phyloP scores from a whole-genome alignment of 2,888 invertebrate species.

The Eurytoma adleriae region DNA sequence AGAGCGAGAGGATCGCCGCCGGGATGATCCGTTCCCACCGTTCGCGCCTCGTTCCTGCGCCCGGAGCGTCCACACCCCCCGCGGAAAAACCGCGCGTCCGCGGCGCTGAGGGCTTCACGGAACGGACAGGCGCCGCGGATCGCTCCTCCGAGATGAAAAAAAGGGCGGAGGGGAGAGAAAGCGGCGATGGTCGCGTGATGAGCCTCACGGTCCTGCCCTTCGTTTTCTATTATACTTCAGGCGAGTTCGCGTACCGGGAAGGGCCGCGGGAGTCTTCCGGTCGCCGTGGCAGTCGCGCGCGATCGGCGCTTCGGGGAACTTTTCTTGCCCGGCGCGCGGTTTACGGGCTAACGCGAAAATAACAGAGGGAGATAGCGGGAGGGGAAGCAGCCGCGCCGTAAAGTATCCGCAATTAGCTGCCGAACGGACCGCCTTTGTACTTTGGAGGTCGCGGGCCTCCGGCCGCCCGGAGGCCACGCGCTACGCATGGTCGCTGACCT shows the following conservation, averaged over 20 bases:
- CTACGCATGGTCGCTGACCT: slow-evolving; percentile 13
- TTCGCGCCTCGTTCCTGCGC: slow-evolving; percentile 18
- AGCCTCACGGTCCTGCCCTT: slow-evolving; percentile 10
- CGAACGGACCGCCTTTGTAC: slow-evolving; percentile 3
- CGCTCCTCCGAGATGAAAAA: slow-evolving; percentile 26
- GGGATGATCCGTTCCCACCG: slow-evolving; percentile 47
- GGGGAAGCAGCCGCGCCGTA: slow-evolving; percentile 13
- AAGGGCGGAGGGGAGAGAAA: neutral
- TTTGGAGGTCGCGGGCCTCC: slow-evolving; percentile 27
- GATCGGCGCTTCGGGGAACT: slow-evolving; percentile 34
- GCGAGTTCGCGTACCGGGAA: neutral
- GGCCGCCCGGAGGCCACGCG: neutral
- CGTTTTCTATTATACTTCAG: slow-evolving; percentile 1
- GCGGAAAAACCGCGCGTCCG: slow-evolving; percentile 23
- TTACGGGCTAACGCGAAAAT: slow-evolving; percentile 46
- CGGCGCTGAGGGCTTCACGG: slow-evolving; percentile 1
- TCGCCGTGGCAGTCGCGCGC: neutral
- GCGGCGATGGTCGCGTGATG: slow-evolving; percentile 16
- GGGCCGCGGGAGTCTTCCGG: slow-evolving; percentile 37
- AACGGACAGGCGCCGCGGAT: neutral
- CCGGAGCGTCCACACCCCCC: neutral
- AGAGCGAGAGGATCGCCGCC: slow-evolving; percentile 3
- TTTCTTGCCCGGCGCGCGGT: slow-evolving; percentile 8
- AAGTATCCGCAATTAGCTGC: slow-evolving; percentile 49
- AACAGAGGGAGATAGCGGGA: slow-evolving; percentile 13